Conservation (phyloP, 2,888 invertebrate species). For the Callimorpha dominula region DNA sequence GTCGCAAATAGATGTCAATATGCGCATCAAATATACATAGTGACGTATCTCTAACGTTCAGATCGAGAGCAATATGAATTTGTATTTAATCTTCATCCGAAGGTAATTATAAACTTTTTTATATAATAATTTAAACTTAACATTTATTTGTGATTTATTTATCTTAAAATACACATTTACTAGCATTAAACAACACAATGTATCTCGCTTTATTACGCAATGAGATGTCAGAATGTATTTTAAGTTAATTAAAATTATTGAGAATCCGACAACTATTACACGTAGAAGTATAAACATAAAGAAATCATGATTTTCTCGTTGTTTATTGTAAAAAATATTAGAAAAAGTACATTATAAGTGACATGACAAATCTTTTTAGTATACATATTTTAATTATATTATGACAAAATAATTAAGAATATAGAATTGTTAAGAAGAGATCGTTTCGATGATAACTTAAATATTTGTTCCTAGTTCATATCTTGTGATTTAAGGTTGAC, state of each 20-base stretch:
- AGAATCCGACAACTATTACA: constrained; percentile 17
- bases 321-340: constrained; percentile 36
- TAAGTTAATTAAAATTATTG: constrained; percentile 6
- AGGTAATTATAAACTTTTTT: constrained; percentile 8
- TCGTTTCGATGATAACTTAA: constrained; percentile 51
- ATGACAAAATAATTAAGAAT: constrained; percentile 30
- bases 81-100: constrained; percentile 28
- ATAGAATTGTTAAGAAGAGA: constrained; percentile 51
- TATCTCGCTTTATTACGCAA: not conserved
- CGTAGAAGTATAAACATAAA: constrained; percentile 9
- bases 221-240: constrained; percentile 23
- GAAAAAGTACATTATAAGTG: constrained; percentile 35
- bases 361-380: constrained; percentile 52
- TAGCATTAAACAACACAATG: constrained; percentile 16
- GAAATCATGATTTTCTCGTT: constrained; percentile 25
- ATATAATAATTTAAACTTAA: constrained; percentile 13
- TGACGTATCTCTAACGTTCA: constrained; percentile 50
- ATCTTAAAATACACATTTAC: constrained; percentile 17
- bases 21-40: constrained; percentile 51
- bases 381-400: constrained; percentile 27
- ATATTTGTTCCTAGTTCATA: constrained; percentile 69
- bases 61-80: constrained; percentile 36
- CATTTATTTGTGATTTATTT: constrained; percentile 32
- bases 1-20: constrained; percentile 13
- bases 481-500: constrained; percentile 59